phyloP scores from a whole-genome alignment of 1,140 invertebrate genomes.

The Grapholita molesta region DNA sequence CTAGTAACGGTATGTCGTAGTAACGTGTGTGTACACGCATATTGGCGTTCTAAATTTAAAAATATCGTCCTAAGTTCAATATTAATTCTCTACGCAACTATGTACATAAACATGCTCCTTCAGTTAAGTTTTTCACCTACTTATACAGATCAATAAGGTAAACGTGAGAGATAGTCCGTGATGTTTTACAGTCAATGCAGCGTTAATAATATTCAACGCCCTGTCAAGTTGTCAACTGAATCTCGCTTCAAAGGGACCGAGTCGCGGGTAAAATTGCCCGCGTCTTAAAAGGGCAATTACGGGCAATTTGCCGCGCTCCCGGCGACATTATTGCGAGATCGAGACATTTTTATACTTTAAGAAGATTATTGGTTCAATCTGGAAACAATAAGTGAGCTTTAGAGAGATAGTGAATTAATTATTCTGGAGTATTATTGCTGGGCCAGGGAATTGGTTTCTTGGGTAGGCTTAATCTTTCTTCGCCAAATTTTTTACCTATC shows the following conservation, averaged over 20 bases:
- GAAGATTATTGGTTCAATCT: constrained; percentile 2
- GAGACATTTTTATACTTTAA: constrained; percentile 13
- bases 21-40: too few species aligned
- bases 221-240: neutral
- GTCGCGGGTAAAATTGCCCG: constrained; percentile 46
- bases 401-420: constrained; percentile 4
- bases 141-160: too few species aligned
- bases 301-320: constrained; percentile 51
- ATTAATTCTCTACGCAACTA: too few species aligned
- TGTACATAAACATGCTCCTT: too few species aligned
- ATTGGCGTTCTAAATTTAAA: too few species aligned
- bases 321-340: constrained; percentile 55
- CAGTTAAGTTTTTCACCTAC: too few species aligned
- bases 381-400: constrained; percentile 9
- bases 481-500: too few species aligned
- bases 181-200: neutral
- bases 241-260: neutral
- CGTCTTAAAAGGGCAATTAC: constrained; percentile 67
- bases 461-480: neutral
- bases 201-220: neutral
- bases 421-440: neutral
- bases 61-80: too few species aligned
- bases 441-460: neutral
- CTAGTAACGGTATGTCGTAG: too few species aligned
- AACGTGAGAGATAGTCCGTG: too few species aligned